These are phyloP conservation scores for Rhagophthalmus giganteus DNA, from an alignment of 2,888 invertebrate genomes.

Conservation along the genomic window DNA sequence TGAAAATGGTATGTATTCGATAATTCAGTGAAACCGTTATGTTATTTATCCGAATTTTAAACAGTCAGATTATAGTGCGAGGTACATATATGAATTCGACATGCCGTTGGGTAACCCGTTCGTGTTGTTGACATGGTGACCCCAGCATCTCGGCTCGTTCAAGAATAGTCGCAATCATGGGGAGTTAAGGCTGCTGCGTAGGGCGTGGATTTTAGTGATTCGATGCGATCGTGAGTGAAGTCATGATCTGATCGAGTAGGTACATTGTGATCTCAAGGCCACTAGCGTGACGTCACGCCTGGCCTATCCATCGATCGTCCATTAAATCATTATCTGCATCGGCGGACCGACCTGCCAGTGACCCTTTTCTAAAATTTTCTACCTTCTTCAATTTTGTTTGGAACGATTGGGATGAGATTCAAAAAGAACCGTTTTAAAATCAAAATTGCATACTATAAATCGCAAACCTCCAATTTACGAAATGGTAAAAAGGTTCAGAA, in stretches of 20 bases:
- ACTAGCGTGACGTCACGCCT: slow-evolving; percentile 44
- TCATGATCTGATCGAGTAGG: no score
- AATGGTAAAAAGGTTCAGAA: slow-evolving; percentile 23
- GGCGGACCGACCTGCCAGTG: slow-evolving; percentile 43
- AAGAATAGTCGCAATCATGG: slow-evolving; percentile 10
- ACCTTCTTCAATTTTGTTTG: slow-evolving; percentile 1
- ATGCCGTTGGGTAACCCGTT: slow-evolving; percentile 11
- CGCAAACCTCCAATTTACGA: slow-evolving; percentile 9
- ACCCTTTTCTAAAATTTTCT: slow-evolving; percentile 31
- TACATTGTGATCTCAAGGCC: slow-evolving; percentile 41
- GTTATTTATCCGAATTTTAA: no score
- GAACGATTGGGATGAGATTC: neutral
- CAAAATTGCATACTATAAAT: slow-evolving; percentile 6
- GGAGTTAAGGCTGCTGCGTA: slow-evolving; percentile 12
- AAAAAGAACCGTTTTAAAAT: neutral
- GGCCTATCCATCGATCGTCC: slow-evolving; percentile 36
- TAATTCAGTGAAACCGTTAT: slow-evolving; percentile 1
- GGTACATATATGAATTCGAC: slow-evolving; percentile 5
- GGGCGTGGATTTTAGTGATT: slow-evolving; percentile 32
- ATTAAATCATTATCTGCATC: slow-evolving; percentile 46
- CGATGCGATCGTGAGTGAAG: slow-evolving; percentile 36
- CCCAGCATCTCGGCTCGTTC: slow-evolving; percentile 8
- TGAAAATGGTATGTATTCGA: no score
- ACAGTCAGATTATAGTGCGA: no score
- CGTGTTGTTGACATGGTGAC: slow-evolving; percentile 21